Evolutionary conservation across 2,113 vertebrate species (phyloP), one percentile per base, ranked within the genome.

Genomic region (Rousettus leschenaultii): DNA sequence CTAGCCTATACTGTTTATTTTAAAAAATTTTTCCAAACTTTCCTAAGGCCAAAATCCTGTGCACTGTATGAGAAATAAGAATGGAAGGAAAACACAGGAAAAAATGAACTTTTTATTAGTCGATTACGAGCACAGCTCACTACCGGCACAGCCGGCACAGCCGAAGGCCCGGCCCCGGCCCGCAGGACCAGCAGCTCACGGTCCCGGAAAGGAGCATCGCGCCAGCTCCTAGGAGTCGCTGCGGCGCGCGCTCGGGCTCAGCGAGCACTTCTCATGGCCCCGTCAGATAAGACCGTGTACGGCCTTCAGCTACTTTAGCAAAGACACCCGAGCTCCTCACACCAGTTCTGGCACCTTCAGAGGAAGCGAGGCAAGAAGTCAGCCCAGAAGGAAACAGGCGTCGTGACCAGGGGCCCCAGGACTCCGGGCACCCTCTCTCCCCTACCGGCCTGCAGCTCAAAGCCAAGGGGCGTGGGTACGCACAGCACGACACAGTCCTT

Each of bases 111-210:
- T 65, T 33, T 57, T 1, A 5, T 35, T 33, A 9, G 38, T 59
- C 45, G 18, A 14, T 28, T 7, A 43, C 1, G 10, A 73, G 53
- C 30, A 73, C 6, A 77, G 26, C 40, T 8, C 51, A 35, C 66
- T 77, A 10, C 4, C 5, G 33, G 35, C 33, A 16, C 28, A 12
- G 1, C 43, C 0, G 3, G 22, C 43, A 1, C 0, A 61, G 12
- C 33, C 70, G 14, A 68, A 45, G 79, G 57, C 22, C 40, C 30
- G 48, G 30, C 8, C 13, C 26, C 22, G 16, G 38, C 18, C 35
- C 26, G 1, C 0, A 6, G 26, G 8, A 26, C 55, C 33, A 57
- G 38, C 13, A 13, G 15, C 2, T 8, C n/a, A 7, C 1, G n/a
- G 61, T 24, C 61, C 91, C 22, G 5, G 1, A 19, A 24, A 18